Evolutionary conservation across 2,888 invertebrate species (phyloP).

Genomic region (Plebejus anna): DNA sequence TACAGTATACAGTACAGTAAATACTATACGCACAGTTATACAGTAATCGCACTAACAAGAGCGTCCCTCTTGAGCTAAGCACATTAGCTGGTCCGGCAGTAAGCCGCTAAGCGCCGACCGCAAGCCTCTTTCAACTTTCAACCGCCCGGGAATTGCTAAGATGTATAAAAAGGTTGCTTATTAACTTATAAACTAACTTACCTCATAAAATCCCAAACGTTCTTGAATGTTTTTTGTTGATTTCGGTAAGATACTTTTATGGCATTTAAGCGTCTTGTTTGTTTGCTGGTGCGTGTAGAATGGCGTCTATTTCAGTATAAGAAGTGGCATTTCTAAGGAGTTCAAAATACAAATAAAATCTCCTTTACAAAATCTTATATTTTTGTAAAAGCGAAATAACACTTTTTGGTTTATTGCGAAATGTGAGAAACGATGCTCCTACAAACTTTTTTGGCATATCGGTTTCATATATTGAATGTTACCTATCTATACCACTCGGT

Average conservation of each 20-base stretch:
- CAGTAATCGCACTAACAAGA: not conserved
- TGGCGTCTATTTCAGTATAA: too few relatives aligned
- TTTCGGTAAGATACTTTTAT: not conserved
- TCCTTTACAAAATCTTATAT: too few relatives aligned
- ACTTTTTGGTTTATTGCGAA: too few relatives aligned
- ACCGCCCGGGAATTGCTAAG: slow-evolving; percentile 23
- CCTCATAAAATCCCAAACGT: not conserved
- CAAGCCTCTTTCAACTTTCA: slow-evolving; percentile 30
- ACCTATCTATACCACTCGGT: too few relatives aligned
- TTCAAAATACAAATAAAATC: too few relatives aligned
- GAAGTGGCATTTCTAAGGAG: too few relatives aligned
- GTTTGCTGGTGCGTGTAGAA: not conserved
- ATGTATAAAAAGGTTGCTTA: not conserved
- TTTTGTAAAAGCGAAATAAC: too few relatives aligned
- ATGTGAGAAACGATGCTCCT: too few relatives aligned
- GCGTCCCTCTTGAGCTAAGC: not conserved
- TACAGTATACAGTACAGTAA: too few relatives aligned
- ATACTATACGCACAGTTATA: too few relatives aligned
- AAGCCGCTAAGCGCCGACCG: slow-evolving; percentile 25
- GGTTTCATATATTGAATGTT: too few relatives aligned
- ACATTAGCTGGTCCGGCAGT: slow-evolving; percentile 23
- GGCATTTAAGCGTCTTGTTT: not conserved
- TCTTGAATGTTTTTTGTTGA: not conserved
- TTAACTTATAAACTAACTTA: not conserved
- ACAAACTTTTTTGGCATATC: too few relatives aligned